A percentile compares a stretch with the other conserved stretches of the same genome.
Conservation (phyloP, 2,888 invertebrate species). For the Rhimphoctona megacephalus region DNA sequence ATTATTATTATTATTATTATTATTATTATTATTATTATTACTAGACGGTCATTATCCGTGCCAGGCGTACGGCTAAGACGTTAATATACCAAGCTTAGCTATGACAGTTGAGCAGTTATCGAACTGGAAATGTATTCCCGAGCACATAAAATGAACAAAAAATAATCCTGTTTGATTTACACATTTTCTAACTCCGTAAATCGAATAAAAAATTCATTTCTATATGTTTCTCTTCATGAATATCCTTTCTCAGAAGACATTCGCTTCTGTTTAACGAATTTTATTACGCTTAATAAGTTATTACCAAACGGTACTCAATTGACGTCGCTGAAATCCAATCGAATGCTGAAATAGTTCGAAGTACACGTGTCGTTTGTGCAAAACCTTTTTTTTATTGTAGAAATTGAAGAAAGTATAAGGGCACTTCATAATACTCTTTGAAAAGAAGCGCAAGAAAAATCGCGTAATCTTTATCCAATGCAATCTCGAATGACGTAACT, state of each 20-base stretch:
- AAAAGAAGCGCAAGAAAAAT: background rate
- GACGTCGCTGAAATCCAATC: background rate
- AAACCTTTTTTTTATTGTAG: background rate
- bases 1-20: conserved; percentile 48
- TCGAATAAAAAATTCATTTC: background rate
- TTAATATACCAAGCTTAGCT: conserved; percentile 49
- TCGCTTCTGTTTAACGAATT: background rate
- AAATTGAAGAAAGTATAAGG: background rate
- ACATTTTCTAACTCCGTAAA: background rate
- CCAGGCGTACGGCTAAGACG: conserved; percentile 48
- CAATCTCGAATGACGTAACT: conserved; percentile 71
- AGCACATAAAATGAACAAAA: conserved; percentile 10
- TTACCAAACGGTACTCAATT: background rate
- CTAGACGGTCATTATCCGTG: conserved; percentile 61
- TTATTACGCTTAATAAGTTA: background rate
- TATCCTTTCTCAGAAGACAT: background rate
- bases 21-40: conserved; percentile 51
- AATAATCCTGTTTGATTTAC: conserved; percentile 12
- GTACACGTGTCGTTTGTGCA: background rate
- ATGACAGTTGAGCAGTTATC: conserved; percentile 41
- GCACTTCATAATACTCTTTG: background rate
- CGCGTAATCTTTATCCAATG: conserved; percentile 74
- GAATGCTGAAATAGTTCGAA: background rate
- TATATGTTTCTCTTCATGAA: background rate
- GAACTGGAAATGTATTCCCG: conserved; percentile 24